Percentiles rank a stretch among this genome's conserved stretches.
phyloP scores from a whole-genome alignment of 2,888 invertebrate genomes.

The Oscheius sp. region DNA sequence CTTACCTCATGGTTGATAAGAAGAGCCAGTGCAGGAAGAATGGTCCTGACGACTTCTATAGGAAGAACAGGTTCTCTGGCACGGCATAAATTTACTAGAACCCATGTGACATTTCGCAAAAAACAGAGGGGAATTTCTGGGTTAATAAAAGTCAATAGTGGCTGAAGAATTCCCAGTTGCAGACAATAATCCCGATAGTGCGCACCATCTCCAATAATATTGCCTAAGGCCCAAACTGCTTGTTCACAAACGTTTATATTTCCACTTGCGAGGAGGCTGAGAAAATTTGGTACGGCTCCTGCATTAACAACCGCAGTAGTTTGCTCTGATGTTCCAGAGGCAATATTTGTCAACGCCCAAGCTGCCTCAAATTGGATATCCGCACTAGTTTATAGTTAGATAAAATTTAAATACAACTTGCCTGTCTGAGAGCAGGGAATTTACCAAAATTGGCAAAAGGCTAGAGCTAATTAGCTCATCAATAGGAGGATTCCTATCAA shows the following conservation, averaged over 20 bases:
- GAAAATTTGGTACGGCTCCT: constrained; percentile 93
- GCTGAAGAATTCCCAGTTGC: constrained; percentile 89
- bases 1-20: constrained; percentile 85
- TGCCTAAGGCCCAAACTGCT: constrained; percentile 96
- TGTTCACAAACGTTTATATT: constrained; percentile 98
- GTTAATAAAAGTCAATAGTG: constrained; percentile 90
- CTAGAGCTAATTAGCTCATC: constrained; percentile 92
- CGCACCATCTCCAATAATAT: constrained; percentile 90
- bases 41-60: constrained; percentile 70
- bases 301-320: constrained; percentile 83
- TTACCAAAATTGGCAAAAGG: constrained; percentile 90
- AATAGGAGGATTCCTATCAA: constrained; percentile 97
- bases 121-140: constrained; percentile 94
- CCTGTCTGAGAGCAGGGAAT: constrained; percentile 77
- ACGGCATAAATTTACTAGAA: constrained; percentile 93
- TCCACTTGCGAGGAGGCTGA: constrained; percentile 87
- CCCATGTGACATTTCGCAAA: constrained; percentile 97
- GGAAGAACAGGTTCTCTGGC: constrained; percentile 35
- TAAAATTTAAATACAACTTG: constrained; percentile 12
- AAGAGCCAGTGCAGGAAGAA: constrained; percentile 89
- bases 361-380: constrained; percentile 90
- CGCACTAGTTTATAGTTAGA: constrained; percentile 56
- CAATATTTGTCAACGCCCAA: constrained; percentile 98
- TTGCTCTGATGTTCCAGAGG: constrained; percentile 93
- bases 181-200: constrained; percentile 92